Conservation (phyloP, 2,888 invertebrate species). For the Ichneumoninae sp. region DNA sequence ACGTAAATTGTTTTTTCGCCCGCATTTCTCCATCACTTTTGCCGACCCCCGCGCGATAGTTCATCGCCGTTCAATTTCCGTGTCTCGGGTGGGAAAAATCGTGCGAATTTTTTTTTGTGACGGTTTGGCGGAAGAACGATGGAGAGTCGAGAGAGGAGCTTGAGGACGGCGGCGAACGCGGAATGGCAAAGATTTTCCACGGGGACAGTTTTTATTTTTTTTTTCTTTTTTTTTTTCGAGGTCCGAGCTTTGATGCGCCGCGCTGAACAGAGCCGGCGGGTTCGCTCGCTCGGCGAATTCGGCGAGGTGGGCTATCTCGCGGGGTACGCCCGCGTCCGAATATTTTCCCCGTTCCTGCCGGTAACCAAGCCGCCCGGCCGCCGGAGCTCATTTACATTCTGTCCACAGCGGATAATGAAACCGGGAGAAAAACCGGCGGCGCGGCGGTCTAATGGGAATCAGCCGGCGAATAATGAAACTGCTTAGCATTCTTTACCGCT, state of each 20-base stretch:
- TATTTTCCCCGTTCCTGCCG: constrained; percentile 71
- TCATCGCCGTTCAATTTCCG: constrained; percentile 66
- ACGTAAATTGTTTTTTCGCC: constrained; percentile 62
- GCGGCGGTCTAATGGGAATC: constrained; percentile 82
- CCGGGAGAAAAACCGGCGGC: constrained; percentile 81
- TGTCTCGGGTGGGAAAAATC: constrained; percentile 51
- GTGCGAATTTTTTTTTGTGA: constrained; percentile 36
- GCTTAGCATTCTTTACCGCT: constrained; percentile 82
- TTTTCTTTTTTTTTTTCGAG: constrained; percentile 37
- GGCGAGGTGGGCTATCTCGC: constrained; percentile 55
- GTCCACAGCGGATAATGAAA: constrained; percentile 82
- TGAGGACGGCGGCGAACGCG: constrained; percentile 1
- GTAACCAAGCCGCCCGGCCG: constrained; percentile 46
- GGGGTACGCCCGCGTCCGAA: constrained; percentile 65
- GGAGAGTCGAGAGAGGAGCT: constrained; percentile 33
- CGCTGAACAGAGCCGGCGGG: constrained; percentile 17
- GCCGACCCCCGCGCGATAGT: constrained; percentile 21
- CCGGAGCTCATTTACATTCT: constrained; percentile 81
- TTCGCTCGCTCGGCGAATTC: constrained; percentile 49
- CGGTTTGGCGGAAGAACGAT: constrained; percentile 9
- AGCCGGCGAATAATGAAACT: constrained; percentile 83
- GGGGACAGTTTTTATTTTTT: neutral
- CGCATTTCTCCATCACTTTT: neutral
- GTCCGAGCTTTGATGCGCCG: constrained; percentile 55
- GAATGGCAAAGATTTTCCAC: constrained; percentile 59